A percentile compares a stretch with the other conserved stretches of the same genome.
Conservation (phyloP, 2,888 invertebrate genomes). For the Noctuana brunneofusca region DNA sequence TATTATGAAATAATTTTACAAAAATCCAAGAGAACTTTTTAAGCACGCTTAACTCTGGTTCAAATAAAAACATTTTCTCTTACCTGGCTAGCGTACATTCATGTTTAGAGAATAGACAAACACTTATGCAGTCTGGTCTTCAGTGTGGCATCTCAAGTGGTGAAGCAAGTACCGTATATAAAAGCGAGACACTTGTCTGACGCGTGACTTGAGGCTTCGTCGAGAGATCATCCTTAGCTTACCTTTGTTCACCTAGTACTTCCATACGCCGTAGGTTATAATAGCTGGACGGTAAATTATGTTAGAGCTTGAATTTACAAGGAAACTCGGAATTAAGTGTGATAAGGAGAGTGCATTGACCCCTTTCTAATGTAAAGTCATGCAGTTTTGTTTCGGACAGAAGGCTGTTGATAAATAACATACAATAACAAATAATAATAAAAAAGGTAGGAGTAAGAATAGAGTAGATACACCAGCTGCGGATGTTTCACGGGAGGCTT, state of each 20-base stretch:
- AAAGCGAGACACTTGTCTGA: constrained; percentile 16
- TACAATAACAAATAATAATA: too few species aligned
- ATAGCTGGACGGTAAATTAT: constrained; percentile 9
- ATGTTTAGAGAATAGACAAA: background rate
- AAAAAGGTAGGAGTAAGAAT: too few species aligned
- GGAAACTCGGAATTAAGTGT: too few species aligned
- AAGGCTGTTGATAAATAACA: too few species aligned
- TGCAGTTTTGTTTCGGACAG: too few species aligned
- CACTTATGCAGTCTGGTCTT: constrained; percentile 16
- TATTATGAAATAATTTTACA: too few species aligned
- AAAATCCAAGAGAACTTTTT: too few species aligned
- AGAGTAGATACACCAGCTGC: too few species aligned
- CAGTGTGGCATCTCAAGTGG: constrained; percentile 10
- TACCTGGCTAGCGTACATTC: background rate
- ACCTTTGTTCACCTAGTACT: constrained; percentile 26
- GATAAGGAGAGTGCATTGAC: too few species aligned
- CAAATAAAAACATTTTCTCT: background rate
- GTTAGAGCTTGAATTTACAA: background rate
- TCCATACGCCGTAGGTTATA: background rate
- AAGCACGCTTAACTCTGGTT: too few species aligned
- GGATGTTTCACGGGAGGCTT: too few species aligned
- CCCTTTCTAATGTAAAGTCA: too few species aligned
- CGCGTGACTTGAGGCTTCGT: constrained; percentile 15
- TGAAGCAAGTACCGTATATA: constrained; percentile 12
- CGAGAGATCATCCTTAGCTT: constrained; percentile 15